A percentile compares a stretch with the other conserved stretches of the same genome.
These are phyloP conservation scores for Eulithis testata DNA, from an alignment of 2,888 invertebrate species.

Conservation along the genomic window DNA sequence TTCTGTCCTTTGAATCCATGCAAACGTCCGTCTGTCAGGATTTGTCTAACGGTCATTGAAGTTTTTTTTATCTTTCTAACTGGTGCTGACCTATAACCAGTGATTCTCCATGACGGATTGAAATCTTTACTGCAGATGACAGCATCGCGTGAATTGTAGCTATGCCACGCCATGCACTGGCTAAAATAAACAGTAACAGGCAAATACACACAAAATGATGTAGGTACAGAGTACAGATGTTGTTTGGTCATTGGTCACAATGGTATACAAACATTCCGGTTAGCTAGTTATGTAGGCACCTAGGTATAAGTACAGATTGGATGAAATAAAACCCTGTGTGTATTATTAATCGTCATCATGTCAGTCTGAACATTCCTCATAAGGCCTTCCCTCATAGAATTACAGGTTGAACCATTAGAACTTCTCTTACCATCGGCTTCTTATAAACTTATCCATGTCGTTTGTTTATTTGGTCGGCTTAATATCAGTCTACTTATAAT, in stretches of 20 bases:
- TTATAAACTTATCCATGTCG: too few relatives aligned
- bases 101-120: constrained; percentile 2
- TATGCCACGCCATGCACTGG: background rate
- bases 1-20: background rate
- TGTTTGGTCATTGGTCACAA: background rate
- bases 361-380: too few relatives aligned
- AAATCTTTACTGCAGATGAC: constrained; percentile 13
- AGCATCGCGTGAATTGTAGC: constrained; percentile 5
- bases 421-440: too few relatives aligned
- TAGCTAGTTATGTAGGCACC: too few relatives aligned
- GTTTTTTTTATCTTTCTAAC: too few relatives aligned
- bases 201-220: background rate
- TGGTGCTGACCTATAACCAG: constrained; percentile 3
- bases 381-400: too few relatives aligned
- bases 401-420: too few relatives aligned
- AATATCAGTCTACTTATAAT: too few relatives aligned
- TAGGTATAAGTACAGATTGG: too few relatives aligned
- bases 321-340: too few relatives aligned
- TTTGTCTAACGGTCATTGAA: background rate
- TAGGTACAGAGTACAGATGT: background rate
- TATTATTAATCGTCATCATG: too few relatives aligned
- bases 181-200: background rate
- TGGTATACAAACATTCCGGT: background rate
- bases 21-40: background rate
- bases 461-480: too few relatives aligned